These are phyloP conservation scores for Pseudopodoces humilis DNA, from an alignment of 2,113 vertebrate genomes.

Conservation along the genomic window DNA sequence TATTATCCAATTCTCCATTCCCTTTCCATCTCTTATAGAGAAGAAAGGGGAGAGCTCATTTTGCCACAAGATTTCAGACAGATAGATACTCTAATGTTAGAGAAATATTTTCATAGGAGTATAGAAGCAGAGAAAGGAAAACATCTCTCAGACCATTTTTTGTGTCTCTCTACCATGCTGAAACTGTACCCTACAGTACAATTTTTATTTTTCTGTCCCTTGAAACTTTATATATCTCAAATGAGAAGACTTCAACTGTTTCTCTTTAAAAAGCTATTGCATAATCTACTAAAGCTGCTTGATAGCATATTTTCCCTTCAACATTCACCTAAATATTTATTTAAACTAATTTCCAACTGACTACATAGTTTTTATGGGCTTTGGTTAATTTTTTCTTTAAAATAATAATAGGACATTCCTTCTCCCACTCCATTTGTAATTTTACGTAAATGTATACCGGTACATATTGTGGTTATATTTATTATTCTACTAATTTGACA, in stretches of 20 bases:
- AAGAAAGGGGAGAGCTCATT: background rate
- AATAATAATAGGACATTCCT: background rate
- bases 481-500: background rate
- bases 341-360: background rate
- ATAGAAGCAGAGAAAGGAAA: background rate
- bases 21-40: background rate
- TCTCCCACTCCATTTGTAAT: background rate
- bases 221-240: background rate
- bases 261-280: background rate
- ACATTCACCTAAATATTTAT: background rate
- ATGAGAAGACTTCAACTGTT: background rate
- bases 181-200: background rate
- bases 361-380: background rate
- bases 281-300: background rate
- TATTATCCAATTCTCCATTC: background rate
- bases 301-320: background rate
- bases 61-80: background rate
- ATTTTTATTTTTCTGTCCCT: background rate
- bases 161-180: background rate
- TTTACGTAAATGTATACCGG: background rate
- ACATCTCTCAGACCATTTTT: background rate
- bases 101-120: background rate
- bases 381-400: background rate
- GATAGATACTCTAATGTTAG: background rate
- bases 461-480: background rate